Evolutionary conservation across 1,140 invertebrate genomes (phyloP), one percentile per base, ranked within the genome.

Genomic region (Dendroctonus valens): DNA sequence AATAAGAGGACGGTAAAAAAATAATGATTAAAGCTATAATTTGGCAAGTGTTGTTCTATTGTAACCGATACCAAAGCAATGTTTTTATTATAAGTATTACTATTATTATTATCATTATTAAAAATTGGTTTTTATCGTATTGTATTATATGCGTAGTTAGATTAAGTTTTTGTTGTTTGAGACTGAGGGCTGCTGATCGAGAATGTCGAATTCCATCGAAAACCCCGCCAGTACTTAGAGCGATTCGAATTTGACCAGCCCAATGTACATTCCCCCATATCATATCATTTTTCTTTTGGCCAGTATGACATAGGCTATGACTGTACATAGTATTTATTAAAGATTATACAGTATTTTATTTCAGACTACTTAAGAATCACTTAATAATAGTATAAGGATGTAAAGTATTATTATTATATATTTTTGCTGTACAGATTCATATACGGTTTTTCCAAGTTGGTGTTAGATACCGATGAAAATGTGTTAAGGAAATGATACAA

Each of bases 21-120:
- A n/a, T n/a, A n/a, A n/a, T n/a, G n/a, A n/a, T n/a, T n/a, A n/a
- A n/a, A n/a, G n/a, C n/a, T n/a, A n/a, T n/a, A n/a, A n/a, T n/a
- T n/a, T n/a, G n/a, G n/a, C n/a, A 40, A 41, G 38, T 37, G 39
- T 54, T 58, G 54, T 65, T 54, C 63, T 65, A 55, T 72, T 75
- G 77, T 78, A 79, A 79, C 77, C 73, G 75, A 79, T 79, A 79
- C 77, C 77, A 79, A 79, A 79, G 77, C 77, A 77, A 77, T 77
- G 77, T 77, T 76, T 76, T n/a, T 65, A 46, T 68, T 68, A 71
- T 65, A 70, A 68, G 74, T 65, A 67, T 72, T 73, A 72, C 71
- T 75, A 74, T 73, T 74, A 76, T 74, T 71, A 61, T 69, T 72
- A 63, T 51, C 69, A 73, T 75, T 74, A n/a, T n/a, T n/a, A n/a